Conservation (phyloP, 64 coral and sea anemone species). For the Actinia tenebrosa region DNA sequence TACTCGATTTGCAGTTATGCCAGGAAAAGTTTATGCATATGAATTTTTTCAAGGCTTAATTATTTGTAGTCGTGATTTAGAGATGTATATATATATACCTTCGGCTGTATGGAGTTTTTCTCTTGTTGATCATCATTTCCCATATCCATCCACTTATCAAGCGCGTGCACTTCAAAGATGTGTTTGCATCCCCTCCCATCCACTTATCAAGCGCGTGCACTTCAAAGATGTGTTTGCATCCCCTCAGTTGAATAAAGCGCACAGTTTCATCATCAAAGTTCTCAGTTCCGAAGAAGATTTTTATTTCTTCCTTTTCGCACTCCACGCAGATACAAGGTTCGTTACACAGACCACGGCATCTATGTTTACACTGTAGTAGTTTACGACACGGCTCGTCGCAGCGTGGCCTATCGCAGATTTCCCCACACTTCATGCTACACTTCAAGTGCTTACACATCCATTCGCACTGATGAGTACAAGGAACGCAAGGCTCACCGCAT, state of each 20-base stretch:
- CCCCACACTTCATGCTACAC: conserved; percentile 40
- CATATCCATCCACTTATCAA: conserved; percentile 40
- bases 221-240: conserved; percentile 83
- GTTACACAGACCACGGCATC: conserved; percentile 43
- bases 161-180: conserved; percentile 59
- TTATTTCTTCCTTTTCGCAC: conserved; percentile 40
- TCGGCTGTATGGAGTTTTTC: background rate
- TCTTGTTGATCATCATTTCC: background rate
- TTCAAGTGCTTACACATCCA: conserved; percentile 46
- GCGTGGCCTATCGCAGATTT: conserved; percentile 42
- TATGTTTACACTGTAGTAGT: background rate
- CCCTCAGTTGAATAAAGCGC: conserved; percentile 59
- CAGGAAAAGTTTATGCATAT: too few relatives aligned
- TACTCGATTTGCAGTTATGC: too few relatives aligned
- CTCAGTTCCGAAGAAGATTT: conserved; percentile 26
- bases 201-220: conserved; percentile 50
- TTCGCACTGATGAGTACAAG: conserved; percentile 10
- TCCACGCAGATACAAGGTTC: conserved; percentile 34
- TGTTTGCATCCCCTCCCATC: conserved; percentile 60
- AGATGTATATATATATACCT: background rate
- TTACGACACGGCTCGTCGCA: conserved; percentile 41
- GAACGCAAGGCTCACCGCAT: conserved; percentile 43
- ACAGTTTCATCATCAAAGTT: conserved; percentile 44
- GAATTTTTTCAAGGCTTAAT: too few relatives aligned
- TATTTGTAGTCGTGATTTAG: too few relatives aligned